Conservation (phyloP, 2,888 invertebrate genomes). For the Yponomeuta plumbellus region DNA sequence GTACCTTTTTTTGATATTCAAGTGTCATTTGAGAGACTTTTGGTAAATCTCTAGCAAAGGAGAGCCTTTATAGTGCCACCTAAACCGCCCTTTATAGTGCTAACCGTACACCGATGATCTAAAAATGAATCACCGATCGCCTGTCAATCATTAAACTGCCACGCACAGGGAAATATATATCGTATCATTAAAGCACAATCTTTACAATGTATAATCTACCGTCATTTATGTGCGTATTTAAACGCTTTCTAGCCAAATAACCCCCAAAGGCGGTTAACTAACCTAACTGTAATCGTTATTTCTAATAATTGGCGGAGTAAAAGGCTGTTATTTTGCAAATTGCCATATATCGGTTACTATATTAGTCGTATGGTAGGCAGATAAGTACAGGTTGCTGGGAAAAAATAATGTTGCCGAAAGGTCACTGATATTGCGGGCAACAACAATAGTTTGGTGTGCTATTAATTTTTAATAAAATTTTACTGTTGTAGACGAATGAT, state of each 20-base stretch:
- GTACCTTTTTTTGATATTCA: too few species aligned
- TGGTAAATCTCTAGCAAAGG: too few species aligned
- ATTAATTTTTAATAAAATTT: background rate
- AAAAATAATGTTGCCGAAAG: background rate
- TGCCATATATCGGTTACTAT: slow-evolving; percentile 31
- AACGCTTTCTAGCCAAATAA: slow-evolving; percentile 15
- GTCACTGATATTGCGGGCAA: background rate
- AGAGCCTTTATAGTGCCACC: too few species aligned
- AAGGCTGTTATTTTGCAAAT: slow-evolving; percentile 61
- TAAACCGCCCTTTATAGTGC: too few species aligned
- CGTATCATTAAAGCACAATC: background rate
- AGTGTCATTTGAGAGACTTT: too few species aligned
- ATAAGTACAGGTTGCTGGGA: slow-evolving; percentile 6
- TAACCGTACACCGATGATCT: background rate
- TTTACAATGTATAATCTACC: slow-evolving; percentile 13
- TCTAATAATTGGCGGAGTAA: slow-evolving; percentile 47
- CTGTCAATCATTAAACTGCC: slow-evolving; percentile 9
- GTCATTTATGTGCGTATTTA: slow-evolving; percentile 13
- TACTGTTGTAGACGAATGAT: background rate
- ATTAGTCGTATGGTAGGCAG: slow-evolving; percentile 13
- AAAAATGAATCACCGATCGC: background rate
- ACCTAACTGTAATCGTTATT: slow-evolving; percentile 51
- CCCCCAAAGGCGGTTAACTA: slow-evolving; percentile 29
- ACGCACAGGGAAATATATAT: background rate
- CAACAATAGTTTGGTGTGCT: background rate